Evolutionary conservation across 2,113 vertebrate genomes (phyloP), one percentile per base, ranked within the genome.

Genomic region (Menura novaehollandiae): DNA sequence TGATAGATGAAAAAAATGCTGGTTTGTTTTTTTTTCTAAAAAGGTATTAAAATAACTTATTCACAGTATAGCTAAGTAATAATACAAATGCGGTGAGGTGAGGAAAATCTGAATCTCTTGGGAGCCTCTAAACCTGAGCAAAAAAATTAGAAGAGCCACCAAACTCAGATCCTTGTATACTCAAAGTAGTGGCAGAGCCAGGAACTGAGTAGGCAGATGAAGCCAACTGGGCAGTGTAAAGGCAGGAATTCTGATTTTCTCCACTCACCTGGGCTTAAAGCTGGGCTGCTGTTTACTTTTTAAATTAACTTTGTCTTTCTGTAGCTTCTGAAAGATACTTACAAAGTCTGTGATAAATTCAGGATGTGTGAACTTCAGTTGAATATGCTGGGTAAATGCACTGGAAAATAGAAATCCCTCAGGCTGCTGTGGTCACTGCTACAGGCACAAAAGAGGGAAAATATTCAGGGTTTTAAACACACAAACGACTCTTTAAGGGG

Each of bases 11-110:
- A 79, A 71, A 95, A 91, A 91, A 81, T 17, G 28, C 23, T 68
- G 79, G 20, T 62, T 43, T 39, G 1, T 24, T 69, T 69, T 58
- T 63, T 56, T 67, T 28, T 2, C 62, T 68, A 55, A 74, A 92
- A 89, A 81, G 10, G 51, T 87, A 93, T 72, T 95, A 95, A 80
- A 95, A 95, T 87, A 87, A 81, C 92, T 77, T 91, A 72, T 85
- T 95, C 78, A 62, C 72, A 87, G 16, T 91, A 78, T 41, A 86
- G 78, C 68, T 95, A 77, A 93, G 91, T 84, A 94, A 88, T 88
- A 93, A 95, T 80, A 91, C 82, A 90, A 58, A 73, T 86, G 85
- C 77, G 83, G 76, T 55, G 85, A 88, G 56, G 67, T 85, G 85
- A 79, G 60, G 64, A 85, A 82, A 94, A 85, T 52, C 71, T 43